A percentile compares a stretch with the other conserved stretches of the same genome.
Conservation (phyloP, 2,797 vertebrate genomes). For the Carcharodon carcharias region DNA sequence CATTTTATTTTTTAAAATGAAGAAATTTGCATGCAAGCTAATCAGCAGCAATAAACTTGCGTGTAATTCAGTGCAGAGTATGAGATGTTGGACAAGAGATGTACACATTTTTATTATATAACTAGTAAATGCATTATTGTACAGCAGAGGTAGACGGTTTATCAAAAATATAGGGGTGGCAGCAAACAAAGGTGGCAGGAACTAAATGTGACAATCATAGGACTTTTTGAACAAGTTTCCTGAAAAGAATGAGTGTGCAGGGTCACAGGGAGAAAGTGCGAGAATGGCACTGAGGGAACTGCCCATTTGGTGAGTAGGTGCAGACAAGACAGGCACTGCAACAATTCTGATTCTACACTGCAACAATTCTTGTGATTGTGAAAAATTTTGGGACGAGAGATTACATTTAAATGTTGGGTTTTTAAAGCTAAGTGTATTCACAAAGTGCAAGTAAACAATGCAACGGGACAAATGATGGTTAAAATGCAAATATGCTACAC, state of each 20-base stretch:
- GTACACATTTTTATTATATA: neutral
- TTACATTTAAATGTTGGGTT: neutral
- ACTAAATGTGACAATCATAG: neutral
- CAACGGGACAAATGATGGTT: neutral
- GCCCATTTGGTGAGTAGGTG: too few species aligned
- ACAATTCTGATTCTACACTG: too few species aligned
- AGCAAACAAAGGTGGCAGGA: neutral
- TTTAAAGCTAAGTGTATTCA: neutral
- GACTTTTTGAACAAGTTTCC: neutral
- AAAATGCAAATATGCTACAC: neutral
- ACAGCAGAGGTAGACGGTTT: neutral
- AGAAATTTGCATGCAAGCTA: neutral
- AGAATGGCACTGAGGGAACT: too few species aligned
- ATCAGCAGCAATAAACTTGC: neutral
- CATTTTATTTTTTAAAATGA: neutral
- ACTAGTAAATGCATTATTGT: neutral
- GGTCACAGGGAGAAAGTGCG: too few species aligned
- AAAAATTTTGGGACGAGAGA: neutral
- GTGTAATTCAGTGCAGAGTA: neutral
- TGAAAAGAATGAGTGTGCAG: too few species aligned
- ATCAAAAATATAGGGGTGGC: neutral
- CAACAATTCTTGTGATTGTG: too few species aligned
- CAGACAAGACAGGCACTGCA: too few species aligned
- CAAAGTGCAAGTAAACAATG: neutral
- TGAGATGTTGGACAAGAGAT: neutral